These are phyloP conservation scores for human (Homo sapiens) DNA, from an alignment of 2,113 vertebrate species.

Conservation along the genomic window GRCh38 chr5:42878001-42878500, in stretches of 20 bases:
- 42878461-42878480: background rate
- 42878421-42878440: background rate
- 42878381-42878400: background rate
- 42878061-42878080: background rate
- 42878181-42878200: background rate
- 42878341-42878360: background rate
- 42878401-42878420: background rate
- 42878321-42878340: background rate
- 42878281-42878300: background rate
- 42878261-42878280: background rate
- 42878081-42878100: background rate
- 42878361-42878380: background rate
- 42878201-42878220: background rate
- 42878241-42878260: background rate
- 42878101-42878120: background rate
- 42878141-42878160: accelerated
- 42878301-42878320: background rate
- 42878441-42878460: background rate
- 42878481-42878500: background rate
- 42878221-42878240: background rate
- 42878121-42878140: background rate
- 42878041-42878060: background rate
- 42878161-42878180: background rate
- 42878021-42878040: background rate
- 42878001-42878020: background rate